phyloP scores from a whole-genome alignment of 2,888 invertebrate species.

The Temnothorax unifasciatus region DNA sequence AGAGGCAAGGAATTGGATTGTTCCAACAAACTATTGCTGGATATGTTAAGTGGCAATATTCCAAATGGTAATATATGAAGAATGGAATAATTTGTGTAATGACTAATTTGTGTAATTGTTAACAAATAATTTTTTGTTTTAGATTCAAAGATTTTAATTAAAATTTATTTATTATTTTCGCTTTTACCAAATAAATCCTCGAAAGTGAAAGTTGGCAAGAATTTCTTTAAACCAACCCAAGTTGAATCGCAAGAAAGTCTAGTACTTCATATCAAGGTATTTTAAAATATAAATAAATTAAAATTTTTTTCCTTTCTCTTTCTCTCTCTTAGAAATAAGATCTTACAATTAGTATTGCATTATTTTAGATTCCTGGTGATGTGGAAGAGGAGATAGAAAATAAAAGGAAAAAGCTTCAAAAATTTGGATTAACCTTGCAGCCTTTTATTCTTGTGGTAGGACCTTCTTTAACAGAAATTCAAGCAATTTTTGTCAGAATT shows the following conservation, averaged over 20 bases:
- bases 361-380: not conserved
- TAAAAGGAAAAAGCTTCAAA: not conserved
- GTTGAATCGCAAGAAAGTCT: not conserved
- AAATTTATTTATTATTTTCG: not conserved
- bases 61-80: not conserved
- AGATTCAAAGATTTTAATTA: not conserved
- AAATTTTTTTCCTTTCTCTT: not conserved
- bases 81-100: too few relatives aligned
- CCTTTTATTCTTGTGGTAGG: not conserved
- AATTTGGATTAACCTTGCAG: not conserved
- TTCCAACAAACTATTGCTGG: not conserved
- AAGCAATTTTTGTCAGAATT: not conserved
- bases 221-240: not conserved
- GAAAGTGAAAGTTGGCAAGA: not conserved
- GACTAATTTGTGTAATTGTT: not conserved
- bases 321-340: not conserved
- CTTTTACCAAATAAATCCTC: not conserved
- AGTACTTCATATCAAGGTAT: not conserved
- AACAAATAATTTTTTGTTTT: not conserved
- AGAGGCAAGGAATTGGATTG: not conserved
- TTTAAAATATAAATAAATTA: not conserved
- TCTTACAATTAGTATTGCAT: not conserved
- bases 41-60: not conserved
- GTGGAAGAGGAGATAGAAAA: not conserved
- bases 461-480: not conserved